Evolutionary conservation across 2,797 vertebrate genomes (phyloP).

Genomic region (Thripadectes ignobilis): DNA sequence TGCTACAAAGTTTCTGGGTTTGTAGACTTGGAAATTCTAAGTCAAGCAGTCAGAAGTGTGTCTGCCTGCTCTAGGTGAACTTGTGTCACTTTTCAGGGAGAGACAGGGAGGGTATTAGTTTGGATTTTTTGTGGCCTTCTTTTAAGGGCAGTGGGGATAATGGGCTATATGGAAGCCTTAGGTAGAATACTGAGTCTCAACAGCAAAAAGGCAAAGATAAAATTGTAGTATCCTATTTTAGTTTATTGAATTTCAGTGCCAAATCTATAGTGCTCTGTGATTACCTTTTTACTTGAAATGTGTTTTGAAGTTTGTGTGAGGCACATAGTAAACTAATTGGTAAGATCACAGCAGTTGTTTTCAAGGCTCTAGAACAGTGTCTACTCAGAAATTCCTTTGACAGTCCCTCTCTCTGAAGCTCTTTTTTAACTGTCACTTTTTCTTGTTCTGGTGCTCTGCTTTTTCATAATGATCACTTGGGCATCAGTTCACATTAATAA

Average conservation of each 20-base stretch:
- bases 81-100: neutral
- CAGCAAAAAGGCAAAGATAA: neutral
- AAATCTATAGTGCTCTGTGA: neutral
- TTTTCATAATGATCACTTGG: neutral
- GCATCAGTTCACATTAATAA: neutral
- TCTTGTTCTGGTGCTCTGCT: neutral
- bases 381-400: neutral
- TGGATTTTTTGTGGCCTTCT: neutral
- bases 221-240: neutral
- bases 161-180: neutral
- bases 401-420: neutral
- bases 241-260: neutral
- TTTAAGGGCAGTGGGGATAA: neutral
- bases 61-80: neutral
- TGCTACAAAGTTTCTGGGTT: neutral
- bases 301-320: neutral
- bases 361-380: neutral
- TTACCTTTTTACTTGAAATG: neutral
- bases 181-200: neutral
- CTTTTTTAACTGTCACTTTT: neutral
- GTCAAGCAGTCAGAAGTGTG: neutral
- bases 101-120: neutral
- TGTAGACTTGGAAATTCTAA: neutral
- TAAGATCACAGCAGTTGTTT: neutral
- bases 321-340: neutral